Percentiles rank a stretch among this genome's conserved stretches.
phyloP scores from a whole-genome alignment of 92 coral and sea anemone genomes.

The Montipora capitata region DNA sequence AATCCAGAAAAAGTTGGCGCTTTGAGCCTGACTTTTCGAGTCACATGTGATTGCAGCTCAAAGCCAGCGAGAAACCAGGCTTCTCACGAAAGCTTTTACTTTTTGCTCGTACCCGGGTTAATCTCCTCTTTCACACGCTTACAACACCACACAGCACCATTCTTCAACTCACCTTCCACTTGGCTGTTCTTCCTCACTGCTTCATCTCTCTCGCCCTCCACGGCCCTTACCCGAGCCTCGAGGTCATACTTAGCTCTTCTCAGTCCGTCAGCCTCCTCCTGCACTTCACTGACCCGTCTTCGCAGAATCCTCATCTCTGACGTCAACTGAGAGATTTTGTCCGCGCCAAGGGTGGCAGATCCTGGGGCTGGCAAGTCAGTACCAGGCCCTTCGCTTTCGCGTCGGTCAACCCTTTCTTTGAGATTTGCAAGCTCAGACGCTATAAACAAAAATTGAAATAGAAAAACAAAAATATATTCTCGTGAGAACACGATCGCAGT shows the following conservation, averaged over 20 bases:
- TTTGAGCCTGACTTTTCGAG: too few relatives aligned
- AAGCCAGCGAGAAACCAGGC: too few relatives aligned
- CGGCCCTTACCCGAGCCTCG: slow-evolving; percentile 79
- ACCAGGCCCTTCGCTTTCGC: slow-evolving; percentile 73
- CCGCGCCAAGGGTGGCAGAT: slow-evolving; percentile 94
- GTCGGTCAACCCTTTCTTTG: slow-evolving; percentile 87
- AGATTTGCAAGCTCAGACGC: slow-evolving; percentile 96
- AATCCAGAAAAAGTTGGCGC: too few relatives aligned
- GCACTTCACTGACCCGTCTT: slow-evolving; percentile 87
- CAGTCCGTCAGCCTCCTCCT: slow-evolving; percentile 86
- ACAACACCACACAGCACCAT: neutral
- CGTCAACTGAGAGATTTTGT: slow-evolving; percentile 94
- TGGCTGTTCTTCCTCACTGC: slow-evolving; percentile 85
- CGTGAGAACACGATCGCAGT: neutral
- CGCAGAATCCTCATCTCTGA: slow-evolving; percentile 81
- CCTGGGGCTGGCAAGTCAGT: slow-evolving; percentile 80
- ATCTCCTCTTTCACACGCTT: too few relatives aligned
- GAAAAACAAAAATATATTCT: neutral
- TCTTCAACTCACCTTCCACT: slow-evolving; percentile 72
- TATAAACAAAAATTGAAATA: slow-evolving; percentile 10
- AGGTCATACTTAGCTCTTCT: slow-evolving; percentile 80
- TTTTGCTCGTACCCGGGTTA: too few relatives aligned
- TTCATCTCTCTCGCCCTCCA: slow-evolving; percentile 87
- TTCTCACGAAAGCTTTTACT: too few relatives aligned
- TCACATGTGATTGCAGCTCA: too few relatives aligned